Conservation (phyloP, 2,888 invertebrate genomes). For the Melolontha melolontha region DNA sequence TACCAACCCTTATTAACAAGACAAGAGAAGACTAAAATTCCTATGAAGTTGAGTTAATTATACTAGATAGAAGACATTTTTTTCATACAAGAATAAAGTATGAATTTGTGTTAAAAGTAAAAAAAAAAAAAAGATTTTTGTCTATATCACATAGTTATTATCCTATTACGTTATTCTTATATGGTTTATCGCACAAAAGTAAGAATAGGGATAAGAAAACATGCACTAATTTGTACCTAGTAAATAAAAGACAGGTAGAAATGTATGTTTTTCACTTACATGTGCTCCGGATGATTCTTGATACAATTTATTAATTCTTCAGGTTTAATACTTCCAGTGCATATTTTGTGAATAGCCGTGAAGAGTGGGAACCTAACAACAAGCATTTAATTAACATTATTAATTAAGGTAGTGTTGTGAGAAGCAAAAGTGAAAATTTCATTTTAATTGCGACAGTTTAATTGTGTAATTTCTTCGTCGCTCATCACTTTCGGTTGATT, state of each 20-base stretch:
- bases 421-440: background rate
- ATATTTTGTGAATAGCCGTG: slow-evolving; percentile 95
- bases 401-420: background rate
- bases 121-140: too few species aligned
- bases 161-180: background rate
- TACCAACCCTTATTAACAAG: too few species aligned
- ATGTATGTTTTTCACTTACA: slow-evolving; percentile 76
- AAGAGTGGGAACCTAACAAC: slow-evolving; percentile 93
- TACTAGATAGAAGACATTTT: too few species aligned
- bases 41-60: too few species aligned
- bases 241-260: background rate
- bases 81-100: too few species aligned
- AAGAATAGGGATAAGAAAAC: background rate
- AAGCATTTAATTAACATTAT: slow-evolving; percentile 40
- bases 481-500: too few species aligned
- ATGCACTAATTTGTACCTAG: background rate
- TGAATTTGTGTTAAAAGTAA: too few species aligned
- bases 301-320: slow-evolving; percentile 90
- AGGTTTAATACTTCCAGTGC: slow-evolving; percentile 83
- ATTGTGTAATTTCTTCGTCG: too few species aligned
- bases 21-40: too few species aligned
- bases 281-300: slow-evolving; percentile 95
- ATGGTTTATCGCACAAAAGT: background rate
- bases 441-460: too few species aligned
- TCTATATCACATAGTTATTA: background rate